Evolutionary conservation across 2,888 invertebrate genomes (phyloP).

Genomic region (Neoitamus cyanurus): DNA sequence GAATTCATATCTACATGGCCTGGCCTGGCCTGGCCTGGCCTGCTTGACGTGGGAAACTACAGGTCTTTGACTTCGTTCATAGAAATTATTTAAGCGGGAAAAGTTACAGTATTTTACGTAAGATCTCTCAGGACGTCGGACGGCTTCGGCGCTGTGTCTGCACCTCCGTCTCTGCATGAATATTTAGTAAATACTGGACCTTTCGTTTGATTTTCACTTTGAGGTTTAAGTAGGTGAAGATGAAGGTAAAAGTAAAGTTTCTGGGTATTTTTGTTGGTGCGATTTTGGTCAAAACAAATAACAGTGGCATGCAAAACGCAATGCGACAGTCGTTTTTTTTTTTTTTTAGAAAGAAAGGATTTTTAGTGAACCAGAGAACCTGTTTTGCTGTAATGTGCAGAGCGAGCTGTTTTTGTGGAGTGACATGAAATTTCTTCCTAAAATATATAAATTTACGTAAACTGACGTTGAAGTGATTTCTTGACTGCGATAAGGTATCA

Average conservation of each 20-base stretch:
- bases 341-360: background rate
- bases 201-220: background rate
- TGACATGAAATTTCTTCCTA: background rate
- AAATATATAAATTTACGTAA: background rate
- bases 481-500: too few relatives aligned
- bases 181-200: background rate
- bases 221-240: conserved; percentile 22
- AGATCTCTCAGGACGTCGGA: background rate
- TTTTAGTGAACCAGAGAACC: background rate
- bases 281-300: conserved; percentile 10
- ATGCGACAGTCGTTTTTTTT: background rate
- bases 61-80: conserved; percentile 40
- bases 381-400: background rate
- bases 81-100: conserved; percentile 38
- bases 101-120: background rate
- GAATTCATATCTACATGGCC: background rate
- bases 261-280: background rate
- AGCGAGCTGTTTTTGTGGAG: background rate
- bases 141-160: background rate
- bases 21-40: too few relatives aligned
- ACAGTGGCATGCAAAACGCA: background rate
- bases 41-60: conserved; percentile 30
- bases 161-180: background rate
- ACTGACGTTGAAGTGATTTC: background rate
- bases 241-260: conserved; percentile 34